Percentiles rank a stretch among this genome's conserved stretches.
Evolutionary conservation across 2,888 invertebrate species (phyloP).

Genomic region (Caenorhabditis sinica): DNA sequence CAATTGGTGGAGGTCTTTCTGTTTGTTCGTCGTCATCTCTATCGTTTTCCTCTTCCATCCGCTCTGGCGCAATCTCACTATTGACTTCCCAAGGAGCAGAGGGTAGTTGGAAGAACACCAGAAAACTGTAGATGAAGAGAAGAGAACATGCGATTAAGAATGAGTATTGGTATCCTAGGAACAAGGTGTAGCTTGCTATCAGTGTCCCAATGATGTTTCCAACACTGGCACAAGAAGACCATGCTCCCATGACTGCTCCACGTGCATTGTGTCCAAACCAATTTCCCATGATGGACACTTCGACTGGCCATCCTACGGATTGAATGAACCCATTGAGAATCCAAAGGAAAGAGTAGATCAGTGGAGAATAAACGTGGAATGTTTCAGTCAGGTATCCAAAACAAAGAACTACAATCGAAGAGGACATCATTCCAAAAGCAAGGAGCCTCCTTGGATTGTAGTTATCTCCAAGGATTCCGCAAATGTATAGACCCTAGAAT

Average conservation of each 20-base stretch:
- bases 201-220: slow-evolving; percentile 85
- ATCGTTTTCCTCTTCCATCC: slow-evolving; percentile 49
- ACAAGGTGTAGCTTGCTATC: slow-evolving; percentile 84
- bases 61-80: slow-evolving; percentile 3
- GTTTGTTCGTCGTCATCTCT: slow-evolving; percentile 35
- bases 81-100: slow-evolving; percentile 84
- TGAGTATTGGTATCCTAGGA: slow-evolving; percentile 85
- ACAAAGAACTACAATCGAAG: slow-evolving; percentile 84
- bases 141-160: slow-evolving; percentile 84
- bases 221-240: slow-evolving; percentile 84
- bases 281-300: slow-evolving; percentile 85
- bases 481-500: slow-evolving; percentile 84
- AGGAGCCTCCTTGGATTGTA: slow-evolving; percentile 84
- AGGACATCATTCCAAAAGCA: slow-evolving; percentile 84
- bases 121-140: slow-evolving; percentile 84
- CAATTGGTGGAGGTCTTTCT: slow-evolving; percentile 69
- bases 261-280: slow-evolving; percentile 85
- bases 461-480: slow-evolving; percentile 85
- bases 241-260: slow-evolving; percentile 85
- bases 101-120: slow-evolving; percentile 84
- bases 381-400: slow-evolving; percentile 85
- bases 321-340: slow-evolving; percentile 85
- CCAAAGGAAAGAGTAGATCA: slow-evolving; percentile 84
- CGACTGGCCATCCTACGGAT: slow-evolving; percentile 85
- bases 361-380: slow-evolving; percentile 83